Base-by-base conservation (phyloP, 1,140 invertebrate genomes). In the Planococcus citri region DNA sequence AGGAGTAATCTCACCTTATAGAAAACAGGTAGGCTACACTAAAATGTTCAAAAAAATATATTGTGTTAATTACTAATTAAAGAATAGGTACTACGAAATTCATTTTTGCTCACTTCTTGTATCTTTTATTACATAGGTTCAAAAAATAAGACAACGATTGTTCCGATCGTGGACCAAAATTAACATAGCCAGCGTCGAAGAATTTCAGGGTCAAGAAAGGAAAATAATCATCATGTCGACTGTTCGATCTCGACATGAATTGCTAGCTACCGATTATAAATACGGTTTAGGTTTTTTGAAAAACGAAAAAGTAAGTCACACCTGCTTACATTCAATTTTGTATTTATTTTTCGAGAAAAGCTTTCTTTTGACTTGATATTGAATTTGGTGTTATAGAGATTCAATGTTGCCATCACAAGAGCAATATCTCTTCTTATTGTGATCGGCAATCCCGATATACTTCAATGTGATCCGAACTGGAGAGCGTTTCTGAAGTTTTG, bases 151-250 rank as follows among this genome's bases (percentile, higher is more conserved):
- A 4, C 20, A 27, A 64, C 6, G 25, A 17, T 64, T 64, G 17
- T 51, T 17, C 3, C 22, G 20, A 64, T 22, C 17, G 10, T 64
- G 21, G 33, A 6, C 41, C n/a, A 51, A 51, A 4, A 51, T 90
- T 1, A 93, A 95, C 84, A 83, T 97, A 41, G 94, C 93, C 0
- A 91, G 90, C 9, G 92, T 96, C 1, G 95, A 98, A 82, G 94
- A 97, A 77, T 97, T 97, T 78, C 95, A 98, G 79, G 95, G 94
- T 6, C 88, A 95, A 80, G 94, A 97, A 79, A 83, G 88, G 68
- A 85, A 87, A 61, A 83, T 92, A 1, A 91, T 97, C 38, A 85
- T 97, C 0, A 81, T 98, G 57, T 92, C 91, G 1, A 89, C 90
- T 0, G 94, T 97, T 0, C 83, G 92, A 69, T 64, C 60, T 3